Conservation (phyloP, 2,113 vertebrate species). For the Cranoglanis bouderius region DNA sequence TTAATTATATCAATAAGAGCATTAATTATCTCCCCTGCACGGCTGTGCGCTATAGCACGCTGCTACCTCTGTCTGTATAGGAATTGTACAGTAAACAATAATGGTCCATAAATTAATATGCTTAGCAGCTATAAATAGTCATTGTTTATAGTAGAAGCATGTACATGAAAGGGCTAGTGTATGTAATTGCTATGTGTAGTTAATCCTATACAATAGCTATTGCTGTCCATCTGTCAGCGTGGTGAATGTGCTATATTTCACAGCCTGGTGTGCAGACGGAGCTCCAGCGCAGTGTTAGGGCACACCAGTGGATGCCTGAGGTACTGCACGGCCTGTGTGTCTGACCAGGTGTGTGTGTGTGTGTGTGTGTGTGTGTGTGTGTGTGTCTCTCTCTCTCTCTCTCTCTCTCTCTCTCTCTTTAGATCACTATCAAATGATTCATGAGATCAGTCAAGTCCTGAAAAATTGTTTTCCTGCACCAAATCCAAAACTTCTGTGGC, state of each 20-base stretch:
- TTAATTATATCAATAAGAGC: constrained; percentile 55
- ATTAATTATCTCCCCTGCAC: constrained; percentile 46
- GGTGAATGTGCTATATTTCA: constrained; percentile 44
- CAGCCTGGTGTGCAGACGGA: not conserved
- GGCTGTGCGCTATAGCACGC: constrained; percentile 23
- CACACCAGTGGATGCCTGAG: constrained; percentile 4
- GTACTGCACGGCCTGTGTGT: constrained; percentile 28
- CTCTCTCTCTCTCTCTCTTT: not conserved
- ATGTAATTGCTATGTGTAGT: constrained; percentile 68
- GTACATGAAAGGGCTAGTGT: constrained; percentile 59
- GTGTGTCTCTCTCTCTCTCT: not conserved
- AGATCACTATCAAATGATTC: not conserved
- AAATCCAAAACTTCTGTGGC: not conserved
- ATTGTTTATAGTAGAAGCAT: constrained; percentile 65
- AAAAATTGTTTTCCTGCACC: not conserved
- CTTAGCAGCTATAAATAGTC: constrained; percentile 70
- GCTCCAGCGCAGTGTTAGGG: constrained; percentile 26
- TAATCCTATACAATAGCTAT: constrained; percentile 64
- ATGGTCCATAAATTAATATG: constrained; percentile 74
- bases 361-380: constrained; percentile 9
- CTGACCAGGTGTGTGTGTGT: not conserved
- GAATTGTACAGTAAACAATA: constrained; percentile 66
- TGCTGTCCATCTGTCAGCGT: constrained; percentile 59
- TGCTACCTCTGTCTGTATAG: constrained; percentile 26
- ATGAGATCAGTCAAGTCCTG: not conserved